Evolutionary conservation across 2,888 invertebrate genomes (phyloP).

Genomic region (Polydrusus cervinus): DNA sequence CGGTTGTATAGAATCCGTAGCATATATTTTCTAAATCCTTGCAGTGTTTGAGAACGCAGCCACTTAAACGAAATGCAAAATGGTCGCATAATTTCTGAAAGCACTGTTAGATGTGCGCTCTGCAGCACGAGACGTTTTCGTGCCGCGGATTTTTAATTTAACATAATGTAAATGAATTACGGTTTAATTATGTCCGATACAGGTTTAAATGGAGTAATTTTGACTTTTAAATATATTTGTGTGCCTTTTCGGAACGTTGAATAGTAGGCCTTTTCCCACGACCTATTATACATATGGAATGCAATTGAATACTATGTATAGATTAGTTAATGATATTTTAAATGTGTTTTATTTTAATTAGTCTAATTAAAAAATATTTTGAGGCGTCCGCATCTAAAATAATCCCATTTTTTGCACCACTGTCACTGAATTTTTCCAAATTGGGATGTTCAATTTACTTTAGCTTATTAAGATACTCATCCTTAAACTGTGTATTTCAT

Average conservation of each 20-base stretch:
- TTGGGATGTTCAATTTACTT: too few relatives aligned
- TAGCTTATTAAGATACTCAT: too few relatives aligned
- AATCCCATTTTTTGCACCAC: too few relatives aligned
- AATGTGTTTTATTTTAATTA: too few relatives aligned
- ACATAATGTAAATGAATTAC: slow-evolving; percentile 15
- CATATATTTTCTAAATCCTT: neutral
- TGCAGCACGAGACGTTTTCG: slow-evolving; percentile 15
- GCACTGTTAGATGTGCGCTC: slow-evolving; percentile 14
- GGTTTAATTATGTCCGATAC: slow-evolving; percentile 9
- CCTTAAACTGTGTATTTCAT: too few relatives aligned
- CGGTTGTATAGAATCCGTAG: neutral
- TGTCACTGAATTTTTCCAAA: too few relatives aligned
- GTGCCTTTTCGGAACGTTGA: neutral
- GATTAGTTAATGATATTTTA: too few relatives aligned
- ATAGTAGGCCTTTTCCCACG: slow-evolving; percentile 1
- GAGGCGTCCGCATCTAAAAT: too few relatives aligned
- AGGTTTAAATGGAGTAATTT: slow-evolving; percentile 19
- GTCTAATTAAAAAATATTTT: too few relatives aligned
- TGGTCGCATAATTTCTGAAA: slow-evolving; percentile 8
- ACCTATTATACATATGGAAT: neutral
- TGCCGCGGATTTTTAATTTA: slow-evolving; percentile 14
- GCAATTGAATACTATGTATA: too few relatives aligned
- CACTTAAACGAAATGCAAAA: slow-evolving; percentile 1
- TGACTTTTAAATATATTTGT: slow-evolving; percentile 2
- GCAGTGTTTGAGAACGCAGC: neutral